Conservation (phyloP, 1,140 invertebrate species). For the Drosophila setifemur region DNA sequence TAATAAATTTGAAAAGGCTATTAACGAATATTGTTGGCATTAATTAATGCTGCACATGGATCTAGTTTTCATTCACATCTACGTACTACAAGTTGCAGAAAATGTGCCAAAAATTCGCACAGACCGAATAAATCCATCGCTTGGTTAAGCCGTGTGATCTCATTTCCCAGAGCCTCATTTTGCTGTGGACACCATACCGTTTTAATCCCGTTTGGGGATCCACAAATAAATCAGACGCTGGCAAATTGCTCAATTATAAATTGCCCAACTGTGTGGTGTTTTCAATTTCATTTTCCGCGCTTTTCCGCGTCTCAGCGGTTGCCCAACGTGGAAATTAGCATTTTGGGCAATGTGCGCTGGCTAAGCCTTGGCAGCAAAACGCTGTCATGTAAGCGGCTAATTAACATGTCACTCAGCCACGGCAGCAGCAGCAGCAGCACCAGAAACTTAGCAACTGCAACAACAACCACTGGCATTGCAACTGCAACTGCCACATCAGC, state of each 20-base stretch:
- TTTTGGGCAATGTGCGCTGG: conserved; percentile 54
- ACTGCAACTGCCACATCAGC: conserved; percentile 14
- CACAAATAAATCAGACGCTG: conserved; percentile 69
- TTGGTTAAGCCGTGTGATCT: neutral
- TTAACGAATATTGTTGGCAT: too few species aligned
- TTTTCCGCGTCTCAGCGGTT: conserved; percentile 38
- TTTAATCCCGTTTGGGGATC: conserved; percentile 26
- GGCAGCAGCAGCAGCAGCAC: conserved; percentile 20
- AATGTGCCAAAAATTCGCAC: conserved; percentile 1
- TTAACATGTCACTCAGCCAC: conserved; percentile 77
- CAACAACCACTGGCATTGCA: conserved; percentile 3
- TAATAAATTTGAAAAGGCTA: too few species aligned
- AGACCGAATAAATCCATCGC: neutral
- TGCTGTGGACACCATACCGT: conserved; percentile 5
- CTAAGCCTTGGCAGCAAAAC: conserved; percentile 62
- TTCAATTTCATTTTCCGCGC: conserved; percentile 4
- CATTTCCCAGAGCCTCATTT: neutral
- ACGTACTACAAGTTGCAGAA: too few species aligned
- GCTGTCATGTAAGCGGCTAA: conserved; percentile 81
- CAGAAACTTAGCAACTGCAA: neutral
- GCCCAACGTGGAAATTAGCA: conserved; percentile 68
- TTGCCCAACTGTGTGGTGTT: conserved; percentile 61
- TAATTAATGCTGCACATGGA: too few species aligned
- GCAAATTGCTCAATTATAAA: conserved; percentile 75
- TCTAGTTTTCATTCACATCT: too few species aligned